Evolutionary conservation across 2,113 vertebrate species (phyloP), one percentile per base, ranked within the genome.

Genomic region (Pachypanchax playfairii): DNA sequence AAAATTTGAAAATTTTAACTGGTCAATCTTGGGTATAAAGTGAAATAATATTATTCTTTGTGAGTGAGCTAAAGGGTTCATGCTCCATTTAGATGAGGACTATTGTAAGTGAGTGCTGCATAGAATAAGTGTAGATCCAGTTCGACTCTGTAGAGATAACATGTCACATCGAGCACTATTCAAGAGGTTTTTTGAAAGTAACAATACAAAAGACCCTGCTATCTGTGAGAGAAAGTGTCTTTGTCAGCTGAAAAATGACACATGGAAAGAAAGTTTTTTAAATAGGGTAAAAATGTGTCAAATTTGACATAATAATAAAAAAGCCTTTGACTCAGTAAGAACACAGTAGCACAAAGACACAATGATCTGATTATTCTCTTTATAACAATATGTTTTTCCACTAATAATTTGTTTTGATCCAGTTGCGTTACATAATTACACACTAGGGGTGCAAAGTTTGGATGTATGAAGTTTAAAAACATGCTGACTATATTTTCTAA

Each of bases 161-260:
- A 33, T 54, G 72, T 78, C 73, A 80, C 33, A 80, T 58, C 36
- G 28, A 1, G 58, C 49, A 58, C 74, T 68, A 83, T 87, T 84
- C 64, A 84, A 78, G 70, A 60, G 70, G 67, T 79, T 85, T 85
- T 84, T 69, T 77, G n/a, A n/a, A 87, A 79, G 81, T 72, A 69
- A 79, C 72, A 70, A 67, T 73, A 87, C 67, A 85, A 89, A 87
- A 86, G 82, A 78, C 62, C 25, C 47, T 43, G n/a, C 61, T 44
- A 72, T 72, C 78, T 62, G 46, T 46, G 55, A 72, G 75, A 81
- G 67, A 89, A 89, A 85, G 69, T 78, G 74, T 73, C 58, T 81
- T 66, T 60, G 79, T 89, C 82, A 86, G 87, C 86, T 82, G 58
- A 79, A 89, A 89, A 79, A 33, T 79, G 80, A 86, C 86, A 86